Percentiles rank a stretch among this genome's conserved stretches.
These are phyloP conservation scores for Bursaphelenchus mucronatus DNA, from an alignment of 1,140 invertebrate genomes.

Conservation along the genomic window DNA sequence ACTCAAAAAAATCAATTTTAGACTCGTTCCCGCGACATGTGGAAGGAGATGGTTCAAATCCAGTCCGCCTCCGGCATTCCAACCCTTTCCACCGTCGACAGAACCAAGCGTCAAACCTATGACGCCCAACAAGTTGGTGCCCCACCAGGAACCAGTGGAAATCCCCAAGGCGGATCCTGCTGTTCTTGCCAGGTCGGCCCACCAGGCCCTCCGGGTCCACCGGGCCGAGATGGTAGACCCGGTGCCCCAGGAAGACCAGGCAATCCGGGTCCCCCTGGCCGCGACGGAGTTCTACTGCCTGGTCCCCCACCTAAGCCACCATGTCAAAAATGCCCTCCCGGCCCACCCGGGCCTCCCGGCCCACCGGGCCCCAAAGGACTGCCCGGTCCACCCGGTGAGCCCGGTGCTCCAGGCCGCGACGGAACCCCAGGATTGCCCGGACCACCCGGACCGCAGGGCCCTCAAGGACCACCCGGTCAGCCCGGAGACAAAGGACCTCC, in stretches of 20 bases:
- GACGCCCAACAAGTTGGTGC: slow-evolving; percentile 36
- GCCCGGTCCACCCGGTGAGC: slow-evolving; percentile 56
- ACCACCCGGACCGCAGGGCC: slow-evolving; percentile 54
- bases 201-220: slow-evolving; percentile 58
- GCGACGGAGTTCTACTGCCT: slow-evolving; percentile 55
- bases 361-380: slow-evolving; percentile 52
- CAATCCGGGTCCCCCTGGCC: slow-evolving; percentile 57
- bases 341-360: slow-evolving; percentile 50
- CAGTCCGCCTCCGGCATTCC: slow-evolving; percentile 47
- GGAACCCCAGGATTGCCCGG: slow-evolving; percentile 54
- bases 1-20: slow-evolving; percentile 22
- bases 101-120: slow-evolving; percentile 32
- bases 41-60: slow-evolving; percentile 59
- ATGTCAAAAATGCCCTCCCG: slow-evolving; percentile 57
- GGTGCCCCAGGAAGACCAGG: slow-evolving; percentile 48
- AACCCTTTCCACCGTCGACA: slow-evolving; percentile 17
- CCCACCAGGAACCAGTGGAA: slow-evolving; percentile 41
- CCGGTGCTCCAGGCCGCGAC: slow-evolving; percentile 54
- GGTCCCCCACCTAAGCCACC: slow-evolving; percentile 60
- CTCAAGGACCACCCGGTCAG: slow-evolving; percentile 56
- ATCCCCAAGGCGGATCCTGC: slow-evolving; percentile 48
- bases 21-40: slow-evolving; percentile 59
- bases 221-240: slow-evolving; percentile 57
- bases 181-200: slow-evolving; percentile 58
- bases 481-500: slow-evolving; percentile 59